Evolutionary conservation across 2,888 invertebrate genomes (phyloP), one percentile per base, ranked within the genome.

Genomic region (Ischnura elegans): DNA sequence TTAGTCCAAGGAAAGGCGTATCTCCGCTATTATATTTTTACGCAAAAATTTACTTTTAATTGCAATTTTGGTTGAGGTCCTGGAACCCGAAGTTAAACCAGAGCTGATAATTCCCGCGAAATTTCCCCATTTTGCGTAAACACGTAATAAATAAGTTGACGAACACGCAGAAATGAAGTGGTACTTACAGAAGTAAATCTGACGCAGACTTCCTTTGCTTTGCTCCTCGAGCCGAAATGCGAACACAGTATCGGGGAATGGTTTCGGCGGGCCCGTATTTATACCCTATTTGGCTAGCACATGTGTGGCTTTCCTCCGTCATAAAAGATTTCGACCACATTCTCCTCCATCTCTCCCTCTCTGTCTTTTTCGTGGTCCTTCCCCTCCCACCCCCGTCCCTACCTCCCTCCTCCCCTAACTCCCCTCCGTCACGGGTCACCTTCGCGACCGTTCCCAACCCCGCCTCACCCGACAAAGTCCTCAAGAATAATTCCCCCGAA

Each of bases 241-340:
- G 61, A 43, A 90, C 90, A 55, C 90, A 55, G 61, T 61, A 61
- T 90, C 61, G 5, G 43, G 25, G 76, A 76, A 21, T 66, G 61
- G 13, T 42, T 61, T 45, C 90, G 43, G 42, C 25, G 4, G n/a
- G 13, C 90, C 90, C 55, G 55, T 90, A 90, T 90, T 61, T 90
- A 90, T 90, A 90, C 90, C 66, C 61, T 61, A 61, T 90, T 61
- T 61, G 55, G 90, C 42, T 29, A 13, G 90, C 90, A 90, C 90
- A 61, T 90, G 43, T 90, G 13, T 42, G 90, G 90, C 90, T 90
- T 90, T 66, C 19, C 61, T 43, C 61, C 43, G 61, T 61, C 43
- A 61, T 43, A 6, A 42, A 21, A 42, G 43, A 29, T 86, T 86
- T 46, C 86, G 43, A 21, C 86, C 76, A 3, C 76, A 76, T 86